Conservation (phyloP, 2,888 invertebrate genomes). For the Trissolcus japonicus region DNA sequence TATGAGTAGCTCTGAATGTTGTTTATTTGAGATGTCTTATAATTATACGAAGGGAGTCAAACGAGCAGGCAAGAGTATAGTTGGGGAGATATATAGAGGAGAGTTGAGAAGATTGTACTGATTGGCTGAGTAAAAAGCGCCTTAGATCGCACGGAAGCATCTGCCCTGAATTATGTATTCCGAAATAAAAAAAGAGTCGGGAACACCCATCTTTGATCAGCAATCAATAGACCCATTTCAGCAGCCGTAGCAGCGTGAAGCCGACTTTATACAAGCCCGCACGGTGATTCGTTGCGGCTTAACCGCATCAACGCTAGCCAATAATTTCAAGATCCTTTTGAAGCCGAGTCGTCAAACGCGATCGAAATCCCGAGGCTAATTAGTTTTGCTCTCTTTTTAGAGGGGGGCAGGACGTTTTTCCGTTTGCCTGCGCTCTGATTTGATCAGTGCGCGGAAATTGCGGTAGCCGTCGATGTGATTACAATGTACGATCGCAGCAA, state of each 20-base stretch:
- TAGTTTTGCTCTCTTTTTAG: conserved; percentile 42
- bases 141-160: conserved; percentile 4
- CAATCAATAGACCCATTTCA: conserved; percentile 38
- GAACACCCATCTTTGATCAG: conserved; percentile 15
- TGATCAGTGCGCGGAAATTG: conserved; percentile 73
- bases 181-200: conserved; percentile 17
- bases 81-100: no score
- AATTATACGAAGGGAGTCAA: no score
- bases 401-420: conserved; percentile 21
- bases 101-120: not conserved
- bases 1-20: no score
- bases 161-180: conserved; percentile 25
- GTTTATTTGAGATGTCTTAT: no score
- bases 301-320: conserved; percentile 45
- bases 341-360: conserved; percentile 31
- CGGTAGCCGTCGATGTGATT: conserved; percentile 68
- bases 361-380: conserved; percentile 37
- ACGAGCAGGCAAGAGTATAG: no score
- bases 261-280: conserved; percentile 29
- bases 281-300: conserved; percentile 35
- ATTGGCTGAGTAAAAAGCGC: conserved; percentile 1
- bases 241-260: conserved; percentile 11
- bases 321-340: conserved; percentile 45
- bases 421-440: conserved; percentile 63
- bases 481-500: conserved; percentile 65